Percentiles rank a stretch among this genome's conserved stretches.
Conservation (phyloP, 2,888 invertebrate genomes). For the Platycheirus rosarum region DNA sequence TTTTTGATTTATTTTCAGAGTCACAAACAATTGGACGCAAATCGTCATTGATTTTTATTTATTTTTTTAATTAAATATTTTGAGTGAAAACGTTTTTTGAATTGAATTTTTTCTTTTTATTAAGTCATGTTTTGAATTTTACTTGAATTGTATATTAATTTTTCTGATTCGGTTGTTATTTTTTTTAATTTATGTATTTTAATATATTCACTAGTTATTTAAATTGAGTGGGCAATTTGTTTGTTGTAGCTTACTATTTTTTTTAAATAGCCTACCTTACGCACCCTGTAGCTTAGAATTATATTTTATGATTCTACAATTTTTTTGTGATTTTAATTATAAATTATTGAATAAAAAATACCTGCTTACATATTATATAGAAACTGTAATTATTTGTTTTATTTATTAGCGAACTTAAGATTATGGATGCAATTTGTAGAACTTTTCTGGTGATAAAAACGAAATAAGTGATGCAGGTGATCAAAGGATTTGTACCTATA, state of each 20-base stretch:
- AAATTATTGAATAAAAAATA: slow-evolving; percentile 23
- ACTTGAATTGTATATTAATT: slow-evolving; percentile 10
- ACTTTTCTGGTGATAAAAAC: too few species aligned
- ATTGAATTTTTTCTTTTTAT: slow-evolving; percentile 9
- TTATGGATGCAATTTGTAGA: too few species aligned
- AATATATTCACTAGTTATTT: neutral
- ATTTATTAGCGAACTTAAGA: too few species aligned
- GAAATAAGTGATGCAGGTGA: too few species aligned
- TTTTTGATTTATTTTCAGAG: slow-evolving; percentile 66
- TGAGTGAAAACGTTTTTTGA: slow-evolving; percentile 19
- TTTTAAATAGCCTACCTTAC: neutral
- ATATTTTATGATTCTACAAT: slow-evolving; percentile 24
- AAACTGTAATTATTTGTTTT: too few species aligned
- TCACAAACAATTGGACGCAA: slow-evolving; percentile 43
- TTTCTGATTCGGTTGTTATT: slow-evolving; percentile 17
- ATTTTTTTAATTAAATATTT: slow-evolving; percentile 17
- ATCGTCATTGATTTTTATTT: slow-evolving; percentile 41
- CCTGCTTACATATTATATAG: neutral
- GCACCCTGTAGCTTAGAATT: slow-evolving; percentile 8
- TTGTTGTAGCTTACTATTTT: slow-evolving; percentile 2
- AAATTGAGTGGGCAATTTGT: neutral
- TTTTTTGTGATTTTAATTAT: slow-evolving; percentile 71
- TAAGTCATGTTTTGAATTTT: slow-evolving; percentile 8
- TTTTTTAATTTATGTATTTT: slow-evolving; percentile 36
- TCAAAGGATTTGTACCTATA: too few species aligned